Base-by-base conservation (phyloP, 1,140 invertebrate species). In the Xylocopa sonorina region DNA sequence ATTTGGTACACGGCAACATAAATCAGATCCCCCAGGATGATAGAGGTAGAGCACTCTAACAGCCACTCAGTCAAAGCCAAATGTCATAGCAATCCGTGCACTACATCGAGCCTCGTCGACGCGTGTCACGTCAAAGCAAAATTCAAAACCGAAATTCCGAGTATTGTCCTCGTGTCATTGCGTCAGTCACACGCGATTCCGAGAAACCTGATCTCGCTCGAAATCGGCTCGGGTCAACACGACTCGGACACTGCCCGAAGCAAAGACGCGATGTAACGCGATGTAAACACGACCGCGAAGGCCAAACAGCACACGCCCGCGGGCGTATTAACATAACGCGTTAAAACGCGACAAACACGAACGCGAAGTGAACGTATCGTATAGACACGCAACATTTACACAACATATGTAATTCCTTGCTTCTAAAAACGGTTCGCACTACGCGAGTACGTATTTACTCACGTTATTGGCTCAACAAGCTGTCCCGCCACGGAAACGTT, bases 71-170 rank as follows among this genome's bases (percentile, higher is more conserved):
- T 92, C 91, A 92, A 91, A 90, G 77, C 85, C 86, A 89, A 89
- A 89, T 87, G 90, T 91, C 90, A 90, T 88, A 63, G 88, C 89
- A 90, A 91, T 86, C 88, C 89, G 87, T 87, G 88, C 88, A 89
- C 89, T 91, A 90, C 89, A 90, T 90, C 89, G 85, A 81, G 72
- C 85, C 77, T 81, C 84, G 86, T 71, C 85, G 85, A 88, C 87
- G 85, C 81, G 88, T 89, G 90, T 91, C 83, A 85, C 78, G 86
- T 88, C 88, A 88, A 53, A 82, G 85, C 84, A 88, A 92, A 92
- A 90, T 92, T 91, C 90, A 91, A 92, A 92, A 91, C 89, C 91
- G 81, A 92, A 93, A 91, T 92, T 91, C 88, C 89, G 80, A 83
- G 85, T 85, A 93, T 92, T 93, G 91, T 93, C 87, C 88, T 80